Conservation (phyloP, 2,888 invertebrate genomes). For the Caenorhabditis drosophilae region DNA sequence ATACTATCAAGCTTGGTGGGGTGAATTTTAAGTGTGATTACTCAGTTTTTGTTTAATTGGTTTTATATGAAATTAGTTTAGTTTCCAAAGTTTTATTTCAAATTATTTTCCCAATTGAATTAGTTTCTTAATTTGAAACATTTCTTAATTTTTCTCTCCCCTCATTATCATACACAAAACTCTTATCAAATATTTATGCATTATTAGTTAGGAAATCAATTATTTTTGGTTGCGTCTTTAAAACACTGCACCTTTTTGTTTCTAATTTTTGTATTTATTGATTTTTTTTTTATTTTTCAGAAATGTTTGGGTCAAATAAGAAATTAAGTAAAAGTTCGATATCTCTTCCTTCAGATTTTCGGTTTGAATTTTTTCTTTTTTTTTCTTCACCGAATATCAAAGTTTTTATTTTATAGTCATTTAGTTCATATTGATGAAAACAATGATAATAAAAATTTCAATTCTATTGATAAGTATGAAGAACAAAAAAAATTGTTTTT, state of each 20-base stretch:
- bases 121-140: no score
- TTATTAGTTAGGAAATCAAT: no score
- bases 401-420: slow-evolving; percentile 13
- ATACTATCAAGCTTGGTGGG: slow-evolving; percentile 22
- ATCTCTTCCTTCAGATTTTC: slow-evolving; percentile 20
- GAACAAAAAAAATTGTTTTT: not conserved
- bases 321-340: slow-evolving; percentile 30
- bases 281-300: no score
- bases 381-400: not conserved
- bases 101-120: no score
- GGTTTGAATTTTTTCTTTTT: slow-evolving; percentile 3
- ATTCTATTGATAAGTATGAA: slow-evolving; percentile 13
- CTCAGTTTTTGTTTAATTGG: slow-evolving; percentile 19
- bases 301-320: no score
- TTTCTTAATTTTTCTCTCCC: no score
- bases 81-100: no score
- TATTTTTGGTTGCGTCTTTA: no score
- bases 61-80: slow-evolving; percentile 10
- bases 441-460: not conserved
- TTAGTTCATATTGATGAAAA: slow-evolving; percentile 19
- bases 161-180: no score
- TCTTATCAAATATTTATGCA: no score
- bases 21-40: slow-evolving; percentile 19
- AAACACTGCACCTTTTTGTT: no score
- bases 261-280: no score